A percentile compares a stretch with the other conserved stretches of the same genome.
Evolutionary conservation across 2,888 invertebrate genomes (phyloP).

Genomic region (Xestia sexstrigata): DNA sequence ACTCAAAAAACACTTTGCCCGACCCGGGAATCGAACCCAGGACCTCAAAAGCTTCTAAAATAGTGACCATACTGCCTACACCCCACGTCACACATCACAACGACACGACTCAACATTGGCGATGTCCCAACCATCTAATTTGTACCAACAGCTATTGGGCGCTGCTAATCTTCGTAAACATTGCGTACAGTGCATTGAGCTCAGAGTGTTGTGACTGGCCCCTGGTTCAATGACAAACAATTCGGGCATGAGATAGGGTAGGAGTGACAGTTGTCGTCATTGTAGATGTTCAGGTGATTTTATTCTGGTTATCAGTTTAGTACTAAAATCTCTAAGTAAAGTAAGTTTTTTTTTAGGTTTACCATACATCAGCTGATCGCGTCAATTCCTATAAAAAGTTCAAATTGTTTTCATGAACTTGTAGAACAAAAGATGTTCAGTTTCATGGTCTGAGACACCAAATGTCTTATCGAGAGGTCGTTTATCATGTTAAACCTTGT

Average conservation of each 20-base stretch:
- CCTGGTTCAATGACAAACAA: slow-evolving; percentile 53
- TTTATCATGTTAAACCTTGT: neutral
- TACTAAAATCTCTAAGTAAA: neutral
- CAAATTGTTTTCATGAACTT: neutral
- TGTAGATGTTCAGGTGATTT: neutral
- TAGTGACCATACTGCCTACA: neutral
- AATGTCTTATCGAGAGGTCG: neutral
- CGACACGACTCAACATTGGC: neutral
- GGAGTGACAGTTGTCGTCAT: slow-evolving; percentile 8
- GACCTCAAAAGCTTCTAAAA: neutral
- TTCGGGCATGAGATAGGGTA: slow-evolving; percentile 56
- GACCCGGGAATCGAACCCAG: neutral
- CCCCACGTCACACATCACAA: neutral
- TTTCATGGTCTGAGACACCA: neutral
- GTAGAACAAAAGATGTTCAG: neutral
- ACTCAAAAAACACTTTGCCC: no score
- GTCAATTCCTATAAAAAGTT: neutral
- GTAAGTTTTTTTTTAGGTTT: neutral
- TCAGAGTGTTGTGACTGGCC: slow-evolving; percentile 45
- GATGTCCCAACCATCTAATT: slow-evolving; percentile 30
- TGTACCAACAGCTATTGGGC: slow-evolving; percentile 49
- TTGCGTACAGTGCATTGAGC: slow-evolving; percentile 47
- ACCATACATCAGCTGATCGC: neutral
- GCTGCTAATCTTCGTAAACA: slow-evolving; percentile 62
- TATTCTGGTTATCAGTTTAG: neutral